These are phyloP conservation scores for Pheosia tremula DNA, from an alignment of 2,888 invertebrate species.

Conservation along the genomic window DNA sequence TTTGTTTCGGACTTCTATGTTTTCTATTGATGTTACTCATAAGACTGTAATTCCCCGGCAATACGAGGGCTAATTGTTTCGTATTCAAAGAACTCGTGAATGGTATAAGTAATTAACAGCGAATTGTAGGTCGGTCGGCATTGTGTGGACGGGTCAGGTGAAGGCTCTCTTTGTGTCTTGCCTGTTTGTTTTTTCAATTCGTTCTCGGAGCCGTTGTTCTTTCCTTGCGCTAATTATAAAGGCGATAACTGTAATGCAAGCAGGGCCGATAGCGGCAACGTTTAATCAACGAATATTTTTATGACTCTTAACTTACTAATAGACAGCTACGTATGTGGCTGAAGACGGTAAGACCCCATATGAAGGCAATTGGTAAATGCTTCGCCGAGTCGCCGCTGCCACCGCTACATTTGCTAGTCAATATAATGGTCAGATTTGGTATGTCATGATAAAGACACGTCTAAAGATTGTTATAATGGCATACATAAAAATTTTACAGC, in stretches of 20 bases:
- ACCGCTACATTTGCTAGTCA: neutral
- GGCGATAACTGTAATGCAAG: slow-evolving; percentile 62
- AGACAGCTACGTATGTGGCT: neutral
- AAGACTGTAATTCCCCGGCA: slow-evolving; percentile 42
- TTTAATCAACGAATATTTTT: slow-evolving; percentile 52
- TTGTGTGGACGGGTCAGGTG: slow-evolving; percentile 70
- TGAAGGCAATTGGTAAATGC: slow-evolving; percentile 14
- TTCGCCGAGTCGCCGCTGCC: neutral
- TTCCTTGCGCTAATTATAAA: slow-evolving; percentile 61
- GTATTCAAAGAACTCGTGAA: slow-evolving; percentile 63
- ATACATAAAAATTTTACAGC: neutral
- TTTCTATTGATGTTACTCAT: slow-evolving; percentile 22
- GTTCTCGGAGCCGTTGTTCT: slow-evolving; percentile 52
- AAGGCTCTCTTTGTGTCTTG: slow-evolving; percentile 72
- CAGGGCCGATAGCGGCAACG: slow-evolving; percentile 36
- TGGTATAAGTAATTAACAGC: slow-evolving; percentile 71
- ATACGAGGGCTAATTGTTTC: slow-evolving; percentile 56
- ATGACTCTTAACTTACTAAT: slow-evolving; percentile 11
- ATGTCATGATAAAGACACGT: neutral
- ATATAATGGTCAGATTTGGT: neutral
- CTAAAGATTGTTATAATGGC: neutral
- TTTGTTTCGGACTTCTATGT: neutral
- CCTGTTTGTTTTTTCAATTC: slow-evolving; percentile 74
- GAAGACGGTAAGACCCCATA: slow-evolving; percentile 2
- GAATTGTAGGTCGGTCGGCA: slow-evolving; percentile 70